These are phyloP conservation scores for Dioctria linearis DNA, from an alignment of 2,888 invertebrate species.

Conservation along the genomic window DNA sequence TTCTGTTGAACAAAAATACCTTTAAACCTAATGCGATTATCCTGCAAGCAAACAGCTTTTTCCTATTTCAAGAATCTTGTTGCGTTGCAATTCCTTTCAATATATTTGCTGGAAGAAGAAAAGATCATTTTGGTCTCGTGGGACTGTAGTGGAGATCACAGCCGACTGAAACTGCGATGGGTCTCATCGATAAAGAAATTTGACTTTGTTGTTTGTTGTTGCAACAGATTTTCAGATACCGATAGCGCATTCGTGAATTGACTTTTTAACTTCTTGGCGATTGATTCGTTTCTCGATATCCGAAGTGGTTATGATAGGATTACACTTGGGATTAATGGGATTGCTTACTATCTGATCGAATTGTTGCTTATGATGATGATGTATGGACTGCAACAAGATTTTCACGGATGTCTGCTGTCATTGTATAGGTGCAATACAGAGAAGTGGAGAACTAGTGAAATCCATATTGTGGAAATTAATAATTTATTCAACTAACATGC, in stretches of 20 bases:
- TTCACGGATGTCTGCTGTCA: slow-evolving; percentile 34
- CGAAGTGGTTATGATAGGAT: slow-evolving; percentile 44
- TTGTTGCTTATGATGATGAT: background rate
- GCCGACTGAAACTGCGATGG: slow-evolving; percentile 40
- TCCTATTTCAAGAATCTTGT: background rate
- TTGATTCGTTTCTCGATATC: slow-evolving; percentile 47
- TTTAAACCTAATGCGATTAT: slow-evolving; percentile 23
- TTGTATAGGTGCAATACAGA: no score
- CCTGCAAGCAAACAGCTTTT: slow-evolving; percentile 14
- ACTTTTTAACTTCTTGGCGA: slow-evolving; percentile 51
- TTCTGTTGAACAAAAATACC: background rate
- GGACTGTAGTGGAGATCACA: slow-evolving; percentile 23
- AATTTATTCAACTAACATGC: no score
- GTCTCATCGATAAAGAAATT: slow-evolving; percentile 50
- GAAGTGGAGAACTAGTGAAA: no score
- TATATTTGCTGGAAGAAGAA: slow-evolving; percentile 6
- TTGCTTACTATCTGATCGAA: slow-evolving; percentile 44
- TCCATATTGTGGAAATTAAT: no score
- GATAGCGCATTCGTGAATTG: slow-evolving; percentile 43
- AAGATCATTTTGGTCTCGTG: background rate
- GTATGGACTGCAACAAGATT: background rate
- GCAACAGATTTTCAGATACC: slow-evolving; percentile 31
- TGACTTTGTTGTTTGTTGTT: slow-evolving; percentile 48
- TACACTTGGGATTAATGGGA: slow-evolving; percentile 54
- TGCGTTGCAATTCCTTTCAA: slow-evolving; percentile 24